Evolutionary conservation across 64 coral and sea anemone genomes (phyloP).

Genomic region (Astreopora myriophthalma): DNA sequence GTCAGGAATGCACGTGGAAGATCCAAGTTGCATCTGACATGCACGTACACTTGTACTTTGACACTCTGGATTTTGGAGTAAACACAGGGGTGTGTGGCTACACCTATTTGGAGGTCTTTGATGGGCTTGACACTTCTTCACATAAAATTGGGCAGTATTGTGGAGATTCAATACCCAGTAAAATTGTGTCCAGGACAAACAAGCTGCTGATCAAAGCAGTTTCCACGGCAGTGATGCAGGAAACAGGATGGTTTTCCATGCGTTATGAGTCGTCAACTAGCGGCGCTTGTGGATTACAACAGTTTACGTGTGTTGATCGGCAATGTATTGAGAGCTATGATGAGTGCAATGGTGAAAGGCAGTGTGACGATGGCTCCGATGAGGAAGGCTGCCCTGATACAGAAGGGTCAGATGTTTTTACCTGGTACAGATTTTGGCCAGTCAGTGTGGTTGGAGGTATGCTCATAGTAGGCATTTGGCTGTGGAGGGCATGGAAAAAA

Average conservation of each 20-base stretch:
- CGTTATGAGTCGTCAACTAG: slow-evolving; percentile 40
- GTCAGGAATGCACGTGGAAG: slow-evolving; percentile 85
- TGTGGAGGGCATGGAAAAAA: slow-evolving; percentile 94
- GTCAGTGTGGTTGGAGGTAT: slow-evolving; percentile 75
- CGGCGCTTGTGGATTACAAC: slow-evolving; percentile 58
- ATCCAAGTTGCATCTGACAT: slow-evolving; percentile 70
- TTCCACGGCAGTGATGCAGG: slow-evolving; percentile 12
- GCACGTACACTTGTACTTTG: slow-evolving; percentile 77
- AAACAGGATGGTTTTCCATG: slow-evolving; percentile 85
- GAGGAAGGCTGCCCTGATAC: slow-evolving; percentile 71
- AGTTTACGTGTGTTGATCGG: slow-evolving; percentile 74
- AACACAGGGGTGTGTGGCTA: slow-evolving; percentile 38
- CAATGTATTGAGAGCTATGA: slow-evolving; percentile 55
- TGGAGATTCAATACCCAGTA: slow-evolving; percentile 40
- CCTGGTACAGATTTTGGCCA: slow-evolving; percentile 94
- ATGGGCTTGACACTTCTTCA: slow-evolving; percentile 58
- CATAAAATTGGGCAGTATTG: slow-evolving; percentile 77
- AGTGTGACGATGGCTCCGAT: slow-evolving; percentile 90
- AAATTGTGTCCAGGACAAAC: slow-evolving; percentile 78
- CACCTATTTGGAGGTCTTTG: slow-evolving; percentile 80
- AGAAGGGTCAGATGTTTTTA: slow-evolving; percentile 18
- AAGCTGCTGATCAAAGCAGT: slow-evolving; percentile 57
- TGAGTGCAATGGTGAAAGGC: slow-evolving; percentile 55
- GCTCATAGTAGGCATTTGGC: slow-evolving; percentile 87
- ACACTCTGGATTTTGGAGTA: slow-evolving; percentile 77